A percentile compares a stretch with the other conserved stretches of the same genome.
Conservation (phyloP, 2,797 vertebrate species). For the Mormyrus hasselquistii region DNA sequence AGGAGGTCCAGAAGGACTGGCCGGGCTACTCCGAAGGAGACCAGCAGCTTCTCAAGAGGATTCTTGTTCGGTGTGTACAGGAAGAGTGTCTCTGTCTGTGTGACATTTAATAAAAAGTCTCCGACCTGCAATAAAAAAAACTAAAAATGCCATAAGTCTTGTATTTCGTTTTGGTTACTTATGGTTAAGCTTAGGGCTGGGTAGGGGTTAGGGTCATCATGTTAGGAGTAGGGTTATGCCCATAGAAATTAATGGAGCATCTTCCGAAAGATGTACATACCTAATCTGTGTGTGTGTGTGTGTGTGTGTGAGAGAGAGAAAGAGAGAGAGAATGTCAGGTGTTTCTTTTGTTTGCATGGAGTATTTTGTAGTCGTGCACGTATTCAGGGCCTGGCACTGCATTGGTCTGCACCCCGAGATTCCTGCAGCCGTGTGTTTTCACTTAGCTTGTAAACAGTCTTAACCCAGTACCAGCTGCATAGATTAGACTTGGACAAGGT, state of each 20-base stretch:
- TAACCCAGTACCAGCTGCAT: background rate
- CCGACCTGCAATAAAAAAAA: background rate
- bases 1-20: constrained; percentile 85
- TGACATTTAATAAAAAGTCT: background rate
- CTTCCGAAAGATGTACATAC: background rate
- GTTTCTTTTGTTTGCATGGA: background rate
- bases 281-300: background rate
- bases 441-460: background rate
- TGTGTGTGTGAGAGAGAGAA: background rate
- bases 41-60: constrained; percentile 79
- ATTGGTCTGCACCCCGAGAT: background rate
- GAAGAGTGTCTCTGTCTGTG: background rate
- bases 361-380: background rate
- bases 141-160: background rate
- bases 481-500: background rate
- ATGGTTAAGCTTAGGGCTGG: background rate
- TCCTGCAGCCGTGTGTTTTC: background rate
- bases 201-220: background rate
- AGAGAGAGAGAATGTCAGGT: background rate
- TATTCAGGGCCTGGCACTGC: background rate
- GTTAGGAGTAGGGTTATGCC: background rate
- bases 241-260: background rate
- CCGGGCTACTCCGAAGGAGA: constrained; percentile 83
- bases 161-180: background rate
- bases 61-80: constrained; percentile 72